These are phyloP conservation scores for Antheraea yamamai DNA, from an alignment of 2,888 invertebrate genomes.

Conservation along the genomic window DNA sequence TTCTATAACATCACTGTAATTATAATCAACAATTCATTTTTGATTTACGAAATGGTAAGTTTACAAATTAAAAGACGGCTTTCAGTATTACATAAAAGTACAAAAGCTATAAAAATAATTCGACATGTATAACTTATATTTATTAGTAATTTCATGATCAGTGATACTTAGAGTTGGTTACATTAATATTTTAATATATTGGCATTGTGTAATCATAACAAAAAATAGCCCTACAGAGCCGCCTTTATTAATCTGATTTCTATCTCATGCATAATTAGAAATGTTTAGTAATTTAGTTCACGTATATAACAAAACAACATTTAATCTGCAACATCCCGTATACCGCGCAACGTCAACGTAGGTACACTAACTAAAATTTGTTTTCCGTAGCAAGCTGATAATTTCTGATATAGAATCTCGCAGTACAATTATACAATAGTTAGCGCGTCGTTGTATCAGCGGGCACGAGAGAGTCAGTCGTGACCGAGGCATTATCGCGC, in stretches of 20 bases:
- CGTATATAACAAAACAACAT: not conserved
- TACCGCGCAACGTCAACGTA: constrained; percentile 54
- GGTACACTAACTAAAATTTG: constrained; percentile 70
- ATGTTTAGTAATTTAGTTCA: too few relatives aligned
- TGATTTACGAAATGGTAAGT: not conserved
- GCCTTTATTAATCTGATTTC: too few relatives aligned
- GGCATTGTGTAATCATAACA: not conserved
- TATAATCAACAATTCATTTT: not conserved
- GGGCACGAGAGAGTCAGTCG: constrained; percentile 70
- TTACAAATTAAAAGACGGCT: not conserved
- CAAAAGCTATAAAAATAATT: not conserved
- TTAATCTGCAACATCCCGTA: constrained; percentile 54
- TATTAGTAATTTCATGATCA: not conserved
- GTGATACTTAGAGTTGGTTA: not conserved
- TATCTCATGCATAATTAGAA: too few relatives aligned
- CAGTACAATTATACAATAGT: constrained; percentile 78
- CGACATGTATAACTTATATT: not conserved
- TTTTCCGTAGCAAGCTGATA: constrained; percentile 76
- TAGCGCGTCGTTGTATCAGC: constrained; percentile 68
- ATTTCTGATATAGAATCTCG: constrained; percentile 76
- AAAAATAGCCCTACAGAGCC: not conserved
- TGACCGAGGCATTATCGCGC: constrained; percentile 79
- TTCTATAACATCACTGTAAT: not conserved
- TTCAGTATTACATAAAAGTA: not conserved
- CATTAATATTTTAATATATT: not conserved